Evolutionary conservation across 2,797 vertebrate species (phyloP).

Genomic region (Meriones psammophilus): DNA sequence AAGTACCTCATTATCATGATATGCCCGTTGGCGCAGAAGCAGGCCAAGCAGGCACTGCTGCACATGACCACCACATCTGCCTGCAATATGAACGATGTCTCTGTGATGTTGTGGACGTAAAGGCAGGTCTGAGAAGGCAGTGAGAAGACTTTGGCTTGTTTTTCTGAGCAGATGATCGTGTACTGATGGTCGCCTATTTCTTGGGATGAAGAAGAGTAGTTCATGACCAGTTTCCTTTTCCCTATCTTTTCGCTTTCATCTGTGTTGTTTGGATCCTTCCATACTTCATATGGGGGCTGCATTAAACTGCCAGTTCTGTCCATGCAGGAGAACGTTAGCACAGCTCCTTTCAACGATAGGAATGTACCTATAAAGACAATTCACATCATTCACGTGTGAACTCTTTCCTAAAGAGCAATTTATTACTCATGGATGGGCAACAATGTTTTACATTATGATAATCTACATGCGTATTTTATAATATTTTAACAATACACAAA

Average conservation of each 20-base stretch:
- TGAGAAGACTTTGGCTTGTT: conserved; percentile 98
- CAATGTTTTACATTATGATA: conserved; percentile 19
- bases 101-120: conserved; percentile 98
- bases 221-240: conserved; percentile 94
- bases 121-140: conserved; percentile 98
- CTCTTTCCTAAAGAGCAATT: conserved; percentile 58
- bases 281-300: conserved; percentile 95
- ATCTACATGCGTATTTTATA: conserved; percentile 15
- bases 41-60: conserved; percentile 96
- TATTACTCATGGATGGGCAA: background rate
- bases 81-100: conserved; percentile 97
- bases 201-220: conserved; percentile 94
- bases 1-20: conserved; percentile 98
- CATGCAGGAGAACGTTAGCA: conserved; percentile 94
- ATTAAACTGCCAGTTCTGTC: conserved; percentile 93
- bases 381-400: conserved; percentile 48
- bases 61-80: conserved; percentile 95
- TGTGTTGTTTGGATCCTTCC: conserved; percentile 93
- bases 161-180: conserved; percentile 97
- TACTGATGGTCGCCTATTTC: conserved; percentile 95
- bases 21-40: conserved; percentile 99
- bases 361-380: conserved; percentile 91
- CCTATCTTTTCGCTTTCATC: conserved; percentile 94
- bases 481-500: conserved; percentile 8
- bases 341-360: conserved; percentile 95